phyloP scores from a whole-genome alignment of 1,140 invertebrate genomes.

The Pogonomyrmex barbatus region DNA sequence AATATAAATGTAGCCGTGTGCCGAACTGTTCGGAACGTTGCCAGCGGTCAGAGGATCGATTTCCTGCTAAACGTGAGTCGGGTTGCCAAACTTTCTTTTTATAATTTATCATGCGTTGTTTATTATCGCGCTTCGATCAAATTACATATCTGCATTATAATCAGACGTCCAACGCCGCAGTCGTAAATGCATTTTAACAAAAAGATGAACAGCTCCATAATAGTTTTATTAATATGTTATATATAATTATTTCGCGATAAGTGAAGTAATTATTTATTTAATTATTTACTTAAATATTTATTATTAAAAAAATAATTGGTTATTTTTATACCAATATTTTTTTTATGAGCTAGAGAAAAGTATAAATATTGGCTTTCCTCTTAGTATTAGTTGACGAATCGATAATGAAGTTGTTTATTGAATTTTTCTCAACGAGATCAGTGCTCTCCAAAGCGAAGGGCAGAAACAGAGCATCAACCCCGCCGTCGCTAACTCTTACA shows the following conservation, averaged over 20 bases:
- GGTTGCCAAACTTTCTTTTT: conserved; percentile 44
- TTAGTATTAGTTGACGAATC: neutral
- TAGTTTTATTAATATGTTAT: conserved; percentile 2
- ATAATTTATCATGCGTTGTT: conserved; percentile 60
- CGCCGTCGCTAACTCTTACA: conserved; percentile 79
- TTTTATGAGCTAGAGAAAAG: neutral
- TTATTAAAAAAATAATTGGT: neutral
- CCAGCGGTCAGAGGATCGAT: conserved; percentile 73
- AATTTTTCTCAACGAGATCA: conserved; percentile 43
- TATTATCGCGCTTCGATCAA: conserved; percentile 50
- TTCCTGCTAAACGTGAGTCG: conserved; percentile 69
- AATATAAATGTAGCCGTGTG: conserved; percentile 76
- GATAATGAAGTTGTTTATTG: conserved; percentile 65
- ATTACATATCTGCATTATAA: conserved; percentile 4
- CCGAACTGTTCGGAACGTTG: conserved; percentile 66
- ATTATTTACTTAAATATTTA: conserved; percentile 3
- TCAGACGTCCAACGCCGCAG: conserved; percentile 3
- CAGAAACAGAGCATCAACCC: conserved; percentile 52
- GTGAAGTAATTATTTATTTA: neutral
- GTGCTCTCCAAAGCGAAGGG: conserved; percentile 45
- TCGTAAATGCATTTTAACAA: conserved; percentile 18
- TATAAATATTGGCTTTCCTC: conserved; percentile 13
- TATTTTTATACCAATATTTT: neutral
- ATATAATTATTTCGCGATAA: neutral
- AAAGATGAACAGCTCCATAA: conserved; percentile 19